Evolutionary conservation across 2,113 vertebrate species (phyloP).

Genomic region (Menura novaehollandiae): DNA sequence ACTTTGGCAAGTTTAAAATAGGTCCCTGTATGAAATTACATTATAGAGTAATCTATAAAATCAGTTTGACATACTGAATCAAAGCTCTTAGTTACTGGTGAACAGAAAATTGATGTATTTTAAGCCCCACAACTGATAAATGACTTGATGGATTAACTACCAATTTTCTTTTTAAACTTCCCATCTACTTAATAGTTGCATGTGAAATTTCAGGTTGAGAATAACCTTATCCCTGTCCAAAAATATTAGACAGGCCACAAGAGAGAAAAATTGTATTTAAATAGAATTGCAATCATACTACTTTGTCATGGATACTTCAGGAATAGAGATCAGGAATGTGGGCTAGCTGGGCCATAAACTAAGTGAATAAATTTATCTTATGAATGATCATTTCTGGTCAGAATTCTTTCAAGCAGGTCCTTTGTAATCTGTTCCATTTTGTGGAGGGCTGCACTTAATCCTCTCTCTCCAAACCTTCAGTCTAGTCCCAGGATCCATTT

Average conservation of each 20-base stretch:
- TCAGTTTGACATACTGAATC: slow-evolving; percentile 12
- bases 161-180: slow-evolving; percentile 3
- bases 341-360: background rate
- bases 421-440: background rate
- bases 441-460: background rate
- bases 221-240: background rate
- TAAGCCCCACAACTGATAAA: background rate
- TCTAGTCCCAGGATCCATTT: background rate
- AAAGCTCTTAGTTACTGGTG: slow-evolving; percentile 13
- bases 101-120: slow-evolving; percentile 11
- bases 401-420: background rate
- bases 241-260: background rate
- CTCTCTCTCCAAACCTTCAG: background rate
- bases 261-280: slow-evolving; percentile 15
- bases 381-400: background rate
- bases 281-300: background rate
- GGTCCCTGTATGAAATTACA: background rate
- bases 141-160: background rate
- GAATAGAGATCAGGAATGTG: background rate
- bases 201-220: background rate
- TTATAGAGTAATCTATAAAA: slow-evolving; percentile 30
- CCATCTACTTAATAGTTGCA: background rate
- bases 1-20: slow-evolving; percentile 14
- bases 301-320: background rate
- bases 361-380: background rate